These are phyloP conservation scores for Paratilapia polleni DNA, from an alignment of 2,113 vertebrate species.

Conservation along the genomic window DNA sequence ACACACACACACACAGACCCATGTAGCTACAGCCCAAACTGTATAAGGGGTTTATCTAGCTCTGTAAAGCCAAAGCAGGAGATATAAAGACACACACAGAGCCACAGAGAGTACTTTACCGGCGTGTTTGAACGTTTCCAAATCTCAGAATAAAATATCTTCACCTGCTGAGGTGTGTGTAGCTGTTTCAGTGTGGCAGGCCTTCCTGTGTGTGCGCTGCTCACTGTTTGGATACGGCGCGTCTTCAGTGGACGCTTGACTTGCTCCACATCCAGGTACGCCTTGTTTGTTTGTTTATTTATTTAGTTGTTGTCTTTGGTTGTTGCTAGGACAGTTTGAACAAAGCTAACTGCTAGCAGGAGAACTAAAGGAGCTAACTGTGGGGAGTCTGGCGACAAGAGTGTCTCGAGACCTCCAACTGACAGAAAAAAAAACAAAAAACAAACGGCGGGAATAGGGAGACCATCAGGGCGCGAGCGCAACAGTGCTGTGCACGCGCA, in stretches of 20 bases:
- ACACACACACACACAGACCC: conserved; percentile 58
- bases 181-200: neutral
- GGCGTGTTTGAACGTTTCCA: conserved; percentile 69
- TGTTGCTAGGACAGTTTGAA: neutral
- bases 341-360: neutral
- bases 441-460: neutral
- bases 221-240: conserved; percentile 32
- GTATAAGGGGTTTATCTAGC: conserved; percentile 85
- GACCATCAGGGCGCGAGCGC: conserved; percentile 35
- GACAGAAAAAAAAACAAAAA: neutral
- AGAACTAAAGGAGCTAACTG: neutral
- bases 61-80: conserved; percentile 79
- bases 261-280: conserved; percentile 57
- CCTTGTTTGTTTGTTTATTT: conserved; percentile 27
- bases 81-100: conserved; percentile 80
- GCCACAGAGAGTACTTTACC: conserved; percentile 70
- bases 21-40: conserved; percentile 79
- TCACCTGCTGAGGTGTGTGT: conserved; percentile 52
- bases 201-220: neutral
- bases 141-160: conserved; percentile 66
- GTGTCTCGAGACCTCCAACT: conserved; percentile 23
- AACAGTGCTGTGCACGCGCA: conserved; percentile 44
- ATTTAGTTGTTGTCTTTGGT: neutral
- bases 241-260: conserved; percentile 30
- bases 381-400: neutral